Evolutionary conservation across 1,140 invertebrate species (phyloP).

Genomic region (Habropoda laboriosa): DNA sequence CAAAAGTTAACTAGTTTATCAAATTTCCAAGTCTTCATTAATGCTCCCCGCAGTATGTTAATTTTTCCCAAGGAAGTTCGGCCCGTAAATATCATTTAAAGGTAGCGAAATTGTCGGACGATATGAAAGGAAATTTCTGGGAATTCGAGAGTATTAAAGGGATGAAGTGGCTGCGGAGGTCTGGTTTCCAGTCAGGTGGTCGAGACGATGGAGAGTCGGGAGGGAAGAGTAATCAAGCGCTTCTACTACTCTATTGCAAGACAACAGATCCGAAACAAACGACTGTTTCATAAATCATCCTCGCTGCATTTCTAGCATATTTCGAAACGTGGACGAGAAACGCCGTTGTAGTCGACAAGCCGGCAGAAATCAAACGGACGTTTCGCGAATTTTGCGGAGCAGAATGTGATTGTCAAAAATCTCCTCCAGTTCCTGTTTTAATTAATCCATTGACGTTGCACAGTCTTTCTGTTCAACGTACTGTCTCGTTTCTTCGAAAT

Average conservation of each 20-base stretch:
- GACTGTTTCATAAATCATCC: constrained; percentile 53
- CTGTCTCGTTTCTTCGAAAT: background rate
- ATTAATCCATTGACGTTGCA: background rate
- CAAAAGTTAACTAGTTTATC: background rate
- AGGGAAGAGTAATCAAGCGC: constrained; percentile 51
- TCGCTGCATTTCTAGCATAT: constrained; percentile 32
- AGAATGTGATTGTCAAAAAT: background rate
- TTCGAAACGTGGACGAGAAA: constrained; percentile 9
- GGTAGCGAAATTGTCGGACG: constrained; percentile 10
- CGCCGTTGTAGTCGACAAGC: background rate
- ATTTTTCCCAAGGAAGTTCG: background rate
- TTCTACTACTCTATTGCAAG: constrained; percentile 36
- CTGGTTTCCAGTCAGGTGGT: constrained; percentile 15
- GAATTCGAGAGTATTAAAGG: constrained; percentile 33
- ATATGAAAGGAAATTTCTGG: constrained; percentile 38
- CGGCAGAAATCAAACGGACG: background rate
- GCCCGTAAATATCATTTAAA: constrained; percentile 21
- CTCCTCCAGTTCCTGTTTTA: background rate
- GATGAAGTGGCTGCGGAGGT: constrained; percentile 2
- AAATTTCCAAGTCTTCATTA: background rate
- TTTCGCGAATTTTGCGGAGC: background rate
- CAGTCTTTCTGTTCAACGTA: too few relatives aligned
- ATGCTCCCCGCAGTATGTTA: background rate
- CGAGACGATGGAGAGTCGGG: constrained; percentile 17
- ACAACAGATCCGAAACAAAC: constrained; percentile 50